Evolutionary conservation across 1,140 invertebrate species (phyloP).

Genomic region (Kradibia gibbosae): DNA sequence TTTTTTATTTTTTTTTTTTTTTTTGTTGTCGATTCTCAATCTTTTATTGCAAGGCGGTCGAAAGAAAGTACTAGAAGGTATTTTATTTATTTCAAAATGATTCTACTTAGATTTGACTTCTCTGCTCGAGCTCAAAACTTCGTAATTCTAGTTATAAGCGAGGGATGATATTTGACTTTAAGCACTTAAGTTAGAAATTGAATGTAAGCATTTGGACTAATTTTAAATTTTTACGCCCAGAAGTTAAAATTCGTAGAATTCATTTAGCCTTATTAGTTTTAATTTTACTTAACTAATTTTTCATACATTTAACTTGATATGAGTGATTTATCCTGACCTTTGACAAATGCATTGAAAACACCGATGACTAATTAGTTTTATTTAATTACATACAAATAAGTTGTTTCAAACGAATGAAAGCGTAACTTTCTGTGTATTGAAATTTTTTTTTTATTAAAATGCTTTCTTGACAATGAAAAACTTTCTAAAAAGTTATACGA

Average conservation of each 20-base stretch:
- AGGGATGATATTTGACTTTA: neutral
- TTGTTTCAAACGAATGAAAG: too few relatives aligned
- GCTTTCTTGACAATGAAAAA: neutral
- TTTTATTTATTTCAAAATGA: neutral
- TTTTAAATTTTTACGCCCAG: neutral
- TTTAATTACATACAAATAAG: too few relatives aligned
- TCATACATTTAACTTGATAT: too few relatives aligned
- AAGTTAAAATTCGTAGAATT: neutral
- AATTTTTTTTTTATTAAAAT: neutral
- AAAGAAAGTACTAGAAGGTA: neutral
- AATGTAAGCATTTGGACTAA: neutral
- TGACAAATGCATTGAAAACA: too few relatives aligned
- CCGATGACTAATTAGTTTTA: too few relatives aligned
- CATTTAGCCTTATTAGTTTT: slow-evolving; percentile 7
- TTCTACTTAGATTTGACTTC: neutral
- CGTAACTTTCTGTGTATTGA: neutral
- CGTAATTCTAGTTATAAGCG: neutral
- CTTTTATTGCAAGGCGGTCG: neutral
- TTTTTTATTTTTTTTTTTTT: neutral
- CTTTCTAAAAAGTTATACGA: neutral
- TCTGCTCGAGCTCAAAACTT: neutral
- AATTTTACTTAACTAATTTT: neutral
- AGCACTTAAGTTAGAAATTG: neutral
- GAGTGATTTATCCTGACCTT: too few relatives aligned
- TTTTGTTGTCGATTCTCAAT: neutral